A percentile compares a stretch with the other conserved stretches of the same genome.
These are phyloP conservation scores for Bedellia somnulentella DNA, from an alignment of 2,888 invertebrate genomes.

Conservation along the genomic window DNA sequence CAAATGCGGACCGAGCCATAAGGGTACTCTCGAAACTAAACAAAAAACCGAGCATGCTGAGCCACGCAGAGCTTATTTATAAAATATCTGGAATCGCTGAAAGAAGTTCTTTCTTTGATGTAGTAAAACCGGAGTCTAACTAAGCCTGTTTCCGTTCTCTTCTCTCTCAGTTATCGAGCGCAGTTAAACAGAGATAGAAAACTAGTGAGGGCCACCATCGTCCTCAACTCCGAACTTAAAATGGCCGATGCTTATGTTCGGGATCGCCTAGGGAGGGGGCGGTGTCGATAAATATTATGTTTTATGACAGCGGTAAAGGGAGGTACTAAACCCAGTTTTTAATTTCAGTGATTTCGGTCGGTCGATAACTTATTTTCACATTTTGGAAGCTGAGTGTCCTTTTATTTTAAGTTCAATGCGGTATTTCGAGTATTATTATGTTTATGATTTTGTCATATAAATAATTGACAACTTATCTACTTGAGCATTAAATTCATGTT, in stretches of 20 bases:
- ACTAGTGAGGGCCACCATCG: conserved; percentile 20
- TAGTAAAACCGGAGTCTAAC: conserved; percentile 38
- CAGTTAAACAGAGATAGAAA: conserved; percentile 17
- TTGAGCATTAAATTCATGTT: no score
- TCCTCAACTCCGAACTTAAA: conserved; percentile 44
- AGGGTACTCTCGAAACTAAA: not conserved
- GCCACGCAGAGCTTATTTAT: conserved; percentile 1
- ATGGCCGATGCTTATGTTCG: conserved; percentile 56
- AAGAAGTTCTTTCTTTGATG: conserved; percentile 29
- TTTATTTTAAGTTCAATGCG: no score
- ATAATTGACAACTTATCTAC: no score
- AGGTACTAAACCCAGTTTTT: conserved; percentile 45
- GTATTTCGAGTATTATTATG: no score
- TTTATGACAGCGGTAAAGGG: conserved; percentile 41
- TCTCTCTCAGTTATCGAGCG: conserved; percentile 13
- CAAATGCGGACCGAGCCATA: no score
- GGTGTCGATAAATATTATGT: conserved; percentile 56
- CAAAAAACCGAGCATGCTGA: not conserved
- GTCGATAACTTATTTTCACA: conserved; percentile 40
- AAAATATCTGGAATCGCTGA: conserved; percentile 23
- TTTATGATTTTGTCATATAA: no score
- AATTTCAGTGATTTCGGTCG: conserved; percentile 49
- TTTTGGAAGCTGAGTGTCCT: conserved; percentile 34
- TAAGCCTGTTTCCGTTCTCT: conserved; percentile 20
- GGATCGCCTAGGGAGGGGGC: conserved; percentile 56